Evolutionary conservation across 2,888 invertebrate genomes (phyloP), one percentile per base, ranked within the genome.

Genomic region (Yponomeuta evonymella): DNA sequence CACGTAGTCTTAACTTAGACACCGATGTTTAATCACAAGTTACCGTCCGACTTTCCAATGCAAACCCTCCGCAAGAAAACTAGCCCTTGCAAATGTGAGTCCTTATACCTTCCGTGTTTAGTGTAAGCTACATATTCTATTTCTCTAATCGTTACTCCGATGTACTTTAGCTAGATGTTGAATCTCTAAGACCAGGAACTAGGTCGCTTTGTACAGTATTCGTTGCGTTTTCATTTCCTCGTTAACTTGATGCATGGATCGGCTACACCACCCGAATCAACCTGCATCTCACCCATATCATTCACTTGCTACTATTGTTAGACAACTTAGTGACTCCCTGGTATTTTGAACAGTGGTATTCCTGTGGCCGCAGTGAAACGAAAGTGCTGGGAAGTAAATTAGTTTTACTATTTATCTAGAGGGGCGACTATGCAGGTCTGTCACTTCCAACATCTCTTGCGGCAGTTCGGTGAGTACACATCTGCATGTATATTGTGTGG

Each of bases 71-170:
- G 97, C 89, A 97, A 97, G 94, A 97, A 96, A 94, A 97, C 97
- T 86, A 97, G 97, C 93, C 97, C 97, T 87, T 95, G 96, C 93
- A 97, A 97, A 95, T 97, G 97, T 97, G 94, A 97, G 97, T 97
- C 79, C 79, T 43, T 43, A 5, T 77, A 79, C 78, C 82, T 79
- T 78, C 70, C 70, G 76, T 75, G 76, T 77, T 74, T 71, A 75
- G 76, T 74, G 72, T 72, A 76, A 77, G 81, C 79, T 81, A 79
- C 36, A 74, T 77, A 75, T 75, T 74, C 75, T 79, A 81, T 76
- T 79, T 78, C 73, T 76, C 75, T 76, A 78, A 74, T 75, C 76
- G 74, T 78, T 81, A 82, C 80, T 83, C 81, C 80, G 82, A 80
- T 85, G 76, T 83, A 79, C 82, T 76, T 82, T 89, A 88, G 84